Evolutionary conservation across 2,113 vertebrate genomes (phyloP).

Genomic region (Oceanodroma tethys): DNA sequence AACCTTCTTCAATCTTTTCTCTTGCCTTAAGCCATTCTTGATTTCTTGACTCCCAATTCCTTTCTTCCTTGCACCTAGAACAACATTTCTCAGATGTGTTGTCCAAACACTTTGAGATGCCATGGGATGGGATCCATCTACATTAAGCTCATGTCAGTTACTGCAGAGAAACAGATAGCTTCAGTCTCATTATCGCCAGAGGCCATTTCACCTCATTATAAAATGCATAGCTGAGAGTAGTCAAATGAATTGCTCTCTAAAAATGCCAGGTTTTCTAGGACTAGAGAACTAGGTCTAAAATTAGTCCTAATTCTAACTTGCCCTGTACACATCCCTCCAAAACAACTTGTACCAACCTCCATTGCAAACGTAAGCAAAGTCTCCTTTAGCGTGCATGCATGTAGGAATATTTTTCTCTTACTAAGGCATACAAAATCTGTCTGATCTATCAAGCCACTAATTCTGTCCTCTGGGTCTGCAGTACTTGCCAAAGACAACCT

Average conservation of each 20-base stretch:
- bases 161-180: neutral
- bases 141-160: neutral
- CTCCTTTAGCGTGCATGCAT: neutral
- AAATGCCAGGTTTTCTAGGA: neutral
- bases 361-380: neutral
- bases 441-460: slow-evolving; percentile 16
- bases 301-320: neutral
- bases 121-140: too few relatives aligned
- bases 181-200: neutral
- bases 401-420: neutral
- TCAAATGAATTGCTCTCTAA: neutral
- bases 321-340: neutral
- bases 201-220: neutral
- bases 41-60: neutral
- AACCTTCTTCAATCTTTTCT: neutral
- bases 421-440: neutral
- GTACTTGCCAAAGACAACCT: neutral
- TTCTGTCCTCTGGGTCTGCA: neutral
- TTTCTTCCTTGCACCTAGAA: neutral
- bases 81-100: neutral
- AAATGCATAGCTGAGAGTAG: neutral
- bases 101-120: neutral
- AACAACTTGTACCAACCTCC: neutral
- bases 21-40: neutral
- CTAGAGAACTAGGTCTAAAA: neutral